Evolutionary conservation across 1,140 invertebrate genomes (phyloP), one percentile per base, ranked within the genome.

Genomic region (Ectropis grisescens): DNA sequence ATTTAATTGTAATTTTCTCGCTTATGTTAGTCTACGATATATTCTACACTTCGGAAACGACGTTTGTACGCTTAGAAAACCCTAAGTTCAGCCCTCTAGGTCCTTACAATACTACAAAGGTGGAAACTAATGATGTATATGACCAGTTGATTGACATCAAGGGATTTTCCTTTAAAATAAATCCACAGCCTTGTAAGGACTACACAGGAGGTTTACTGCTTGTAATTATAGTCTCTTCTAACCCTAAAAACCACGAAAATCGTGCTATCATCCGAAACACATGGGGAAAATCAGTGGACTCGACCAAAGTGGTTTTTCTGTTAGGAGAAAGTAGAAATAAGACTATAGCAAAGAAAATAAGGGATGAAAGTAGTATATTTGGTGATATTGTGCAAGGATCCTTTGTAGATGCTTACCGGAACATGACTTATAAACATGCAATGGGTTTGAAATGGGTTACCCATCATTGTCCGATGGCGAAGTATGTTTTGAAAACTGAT

Each of bases 351-450:
- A 85, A 89, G 45, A 38, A 61, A 0, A 50, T 94, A 1, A 53
- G 84, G 9, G 51, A 82, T 25, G 93, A 96, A 66, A 85, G 86
- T 49, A 54, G 57, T 2, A 48, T 48, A 1, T 85, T 88, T 54
- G 75, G 83, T 11, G 94, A 96, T 61, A 84, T 95, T 34, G 85
- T 95, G 13, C 91, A 93, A 71, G 92, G 91, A 13, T 88, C 86
- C 48, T 95, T 94, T 66, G 36, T 84, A 5, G 93, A 95, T 79
- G 84, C 84, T 15, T 96, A 95, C 60, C 85, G 88, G 41, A 96
- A 95, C 76, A 86, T 96, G 72, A 94, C 93, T 1, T 93, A 93
- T 57, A 96, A 96, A 72, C 92, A 94, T 70, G 87, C 92, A 2
- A 91, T 93, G 87, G 89, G 86, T 1, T 84, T 95, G n/a, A 92